These are phyloP conservation scores for Cotesia typhae DNA, from an alignment of 1,140 invertebrate species.

Conservation along the genomic window DNA sequence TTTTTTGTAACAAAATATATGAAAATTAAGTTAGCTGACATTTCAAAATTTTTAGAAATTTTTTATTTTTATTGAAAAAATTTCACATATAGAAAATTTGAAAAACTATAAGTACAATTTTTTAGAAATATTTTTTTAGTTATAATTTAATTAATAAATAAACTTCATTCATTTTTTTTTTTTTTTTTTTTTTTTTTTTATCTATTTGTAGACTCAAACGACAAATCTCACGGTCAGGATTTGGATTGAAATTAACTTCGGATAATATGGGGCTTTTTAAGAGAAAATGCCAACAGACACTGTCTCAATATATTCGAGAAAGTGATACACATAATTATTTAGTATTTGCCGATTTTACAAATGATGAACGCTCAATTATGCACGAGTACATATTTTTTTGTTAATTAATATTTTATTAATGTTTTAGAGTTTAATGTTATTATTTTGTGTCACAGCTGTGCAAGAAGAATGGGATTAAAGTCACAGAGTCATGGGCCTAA, in stretches of 20 bases:
- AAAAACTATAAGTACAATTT: neutral
- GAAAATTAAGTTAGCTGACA: too few relatives aligned
- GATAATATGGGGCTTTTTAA: conserved; percentile 58
- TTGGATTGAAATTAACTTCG: conserved; percentile 51
- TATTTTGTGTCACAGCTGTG: conserved; percentile 45
- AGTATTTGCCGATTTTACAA: conserved; percentile 76
- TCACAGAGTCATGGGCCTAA: conserved; percentile 56
- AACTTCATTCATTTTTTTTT: neutral
- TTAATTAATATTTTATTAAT: conserved; percentile 11
- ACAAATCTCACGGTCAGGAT: conserved; percentile 53
- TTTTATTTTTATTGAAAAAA: too few relatives aligned
- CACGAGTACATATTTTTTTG: conserved; percentile 67
- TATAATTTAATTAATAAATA: neutral
- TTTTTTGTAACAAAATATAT: neutral
- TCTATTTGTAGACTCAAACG: conserved; percentile 59
- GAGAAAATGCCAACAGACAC: conserved; percentile 50
- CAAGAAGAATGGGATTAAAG: conserved; percentile 56
- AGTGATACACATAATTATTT: conserved; percentile 69
- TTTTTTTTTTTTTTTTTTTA: conserved; percentile 7
- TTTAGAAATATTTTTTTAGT: conserved; percentile 22
- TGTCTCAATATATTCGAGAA: conserved; percentile 63
- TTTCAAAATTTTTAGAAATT: too few relatives aligned
- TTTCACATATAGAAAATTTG: neutral
- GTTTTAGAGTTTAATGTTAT: too few relatives aligned
- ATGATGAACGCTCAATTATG: conserved; percentile 75